Evolutionary conservation across 2,113 vertebrate species (phyloP).

Genomic region (Tylochromis polylepis): DNA sequence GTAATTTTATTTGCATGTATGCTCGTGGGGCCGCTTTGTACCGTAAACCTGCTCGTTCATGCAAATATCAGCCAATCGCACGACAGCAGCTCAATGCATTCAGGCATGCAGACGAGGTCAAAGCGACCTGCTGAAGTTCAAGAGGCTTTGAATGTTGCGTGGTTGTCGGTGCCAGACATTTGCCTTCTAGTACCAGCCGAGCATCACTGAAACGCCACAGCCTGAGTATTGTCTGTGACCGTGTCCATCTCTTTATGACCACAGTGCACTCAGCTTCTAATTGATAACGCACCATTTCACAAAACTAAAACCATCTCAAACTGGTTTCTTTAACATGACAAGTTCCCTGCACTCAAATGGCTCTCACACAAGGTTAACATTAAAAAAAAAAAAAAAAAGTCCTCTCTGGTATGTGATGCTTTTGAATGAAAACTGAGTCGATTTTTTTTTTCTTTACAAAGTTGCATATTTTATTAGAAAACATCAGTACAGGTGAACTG

Average conservation of each 20-base stretch:
- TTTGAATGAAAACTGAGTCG: fast-evolving
- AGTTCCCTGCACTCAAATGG: background rate
- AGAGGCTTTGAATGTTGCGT: background rate
- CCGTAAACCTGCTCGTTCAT: background rate
- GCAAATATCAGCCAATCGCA: background rate
- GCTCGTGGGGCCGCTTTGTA: background rate
- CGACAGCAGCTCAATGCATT: background rate
- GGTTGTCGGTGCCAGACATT: background rate
- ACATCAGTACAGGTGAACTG: background rate
- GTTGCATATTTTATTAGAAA: conserved; percentile 40
- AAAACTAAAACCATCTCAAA: background rate
- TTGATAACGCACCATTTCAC: background rate
- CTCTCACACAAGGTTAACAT: background rate
- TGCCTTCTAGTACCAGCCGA: background rate
- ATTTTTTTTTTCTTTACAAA: background rate
- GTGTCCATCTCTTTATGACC: background rate
- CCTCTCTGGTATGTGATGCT: background rate
- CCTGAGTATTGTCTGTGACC: background rate
- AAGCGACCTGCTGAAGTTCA: background rate
- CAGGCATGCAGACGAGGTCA: background rate
- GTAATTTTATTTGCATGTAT: background rate
- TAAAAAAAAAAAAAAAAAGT: background rate
- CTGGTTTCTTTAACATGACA: background rate
- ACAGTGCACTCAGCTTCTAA: background rate
- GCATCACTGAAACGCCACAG: background rate